phyloP scores from a whole-genome alignment of 2,797 vertebrate genomes.

The Bradypodion pumilum region DNA sequence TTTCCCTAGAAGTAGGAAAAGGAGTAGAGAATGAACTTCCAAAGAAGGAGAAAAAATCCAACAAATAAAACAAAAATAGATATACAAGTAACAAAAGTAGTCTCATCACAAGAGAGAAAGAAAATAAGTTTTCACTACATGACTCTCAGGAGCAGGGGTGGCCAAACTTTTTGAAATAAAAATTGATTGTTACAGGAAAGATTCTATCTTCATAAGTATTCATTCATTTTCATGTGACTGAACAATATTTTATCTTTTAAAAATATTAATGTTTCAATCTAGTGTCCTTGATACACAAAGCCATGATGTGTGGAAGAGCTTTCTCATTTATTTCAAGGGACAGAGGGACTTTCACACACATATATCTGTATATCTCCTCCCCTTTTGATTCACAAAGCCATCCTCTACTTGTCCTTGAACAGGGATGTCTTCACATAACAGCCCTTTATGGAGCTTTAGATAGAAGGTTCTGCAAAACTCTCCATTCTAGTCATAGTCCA shows the following conservation, averaged over 20 bases:
- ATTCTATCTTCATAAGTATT: background rate
- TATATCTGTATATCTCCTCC: too few species aligned
- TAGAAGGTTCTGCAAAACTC: background rate
- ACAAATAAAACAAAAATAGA: background rate
- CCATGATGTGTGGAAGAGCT: background rate
- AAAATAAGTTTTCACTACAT: too few species aligned
- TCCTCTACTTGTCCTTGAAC: background rate
- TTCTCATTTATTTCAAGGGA: background rate
- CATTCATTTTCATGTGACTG: background rate
- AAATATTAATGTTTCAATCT: background rate
- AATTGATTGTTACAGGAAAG: background rate
- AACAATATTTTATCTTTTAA: background rate
- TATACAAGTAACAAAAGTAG: background rate
- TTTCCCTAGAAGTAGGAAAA: background rate
- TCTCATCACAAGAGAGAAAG: background rate
- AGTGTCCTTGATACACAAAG: background rate
- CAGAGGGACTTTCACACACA: background rate
- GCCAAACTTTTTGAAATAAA: too few species aligned
- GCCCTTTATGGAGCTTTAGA: background rate
- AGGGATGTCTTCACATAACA: background rate
- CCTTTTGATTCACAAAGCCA: background rate
- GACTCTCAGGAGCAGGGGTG: too few species aligned
- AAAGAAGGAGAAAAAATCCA: too few species aligned
- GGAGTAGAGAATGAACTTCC: too few species aligned
- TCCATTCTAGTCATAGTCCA: background rate